A percentile compares a stretch with the other conserved stretches of the same genome.
phyloP scores from a whole-genome alignment of 2,888 invertebrate species.

The Eueremaeus valkanovi region DNA sequence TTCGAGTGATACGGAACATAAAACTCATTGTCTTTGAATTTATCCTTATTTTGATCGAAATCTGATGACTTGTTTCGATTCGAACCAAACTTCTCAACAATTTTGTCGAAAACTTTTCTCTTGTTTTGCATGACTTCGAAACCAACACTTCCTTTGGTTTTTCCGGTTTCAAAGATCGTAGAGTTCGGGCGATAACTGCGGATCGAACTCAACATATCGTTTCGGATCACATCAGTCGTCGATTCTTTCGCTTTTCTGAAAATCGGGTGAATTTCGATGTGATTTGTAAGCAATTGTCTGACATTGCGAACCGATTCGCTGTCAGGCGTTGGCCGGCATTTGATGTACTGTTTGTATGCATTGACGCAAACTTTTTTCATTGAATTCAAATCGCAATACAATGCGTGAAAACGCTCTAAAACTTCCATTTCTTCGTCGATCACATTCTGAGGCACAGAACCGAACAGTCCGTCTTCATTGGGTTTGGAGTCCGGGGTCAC shows the following conservation, averaged over 20 bases:
- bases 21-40: slow-evolving; percentile 66
- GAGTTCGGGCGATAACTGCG: slow-evolving; percentile 71
- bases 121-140: slow-evolving; percentile 79
- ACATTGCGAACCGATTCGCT: slow-evolving; percentile 80
- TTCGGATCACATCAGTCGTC: not conserved
- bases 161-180: slow-evolving; percentile 91
- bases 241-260: slow-evolving; percentile 49
- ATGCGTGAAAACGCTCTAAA: slow-evolving; percentile 69
- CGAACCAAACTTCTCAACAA: slow-evolving; percentile 52
- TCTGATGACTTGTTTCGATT: not conserved
- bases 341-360: slow-evolving; percentile 83
- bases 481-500: not conserved
- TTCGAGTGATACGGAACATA: slow-evolving; percentile 79
- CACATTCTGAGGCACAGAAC: slow-evolving; percentile 72
- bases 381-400: slow-evolving; percentile 69
- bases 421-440: slow-evolving; percentile 78
- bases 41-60: slow-evolving; percentile 42
- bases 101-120: slow-evolving; percentile 63
- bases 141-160: slow-evolving; percentile 72
- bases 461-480: slow-evolving; percentile 64
- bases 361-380: slow-evolving; percentile 69
- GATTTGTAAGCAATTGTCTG: slow-evolving; percentile 58
- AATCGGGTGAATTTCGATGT: slow-evolving; percentile 63
- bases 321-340: slow-evolving; percentile 82
- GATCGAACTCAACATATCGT: slow-evolving; percentile 52